Base-by-base conservation (phyloP, 2,113 vertebrate genomes). In the Sorex araneus region DNA sequence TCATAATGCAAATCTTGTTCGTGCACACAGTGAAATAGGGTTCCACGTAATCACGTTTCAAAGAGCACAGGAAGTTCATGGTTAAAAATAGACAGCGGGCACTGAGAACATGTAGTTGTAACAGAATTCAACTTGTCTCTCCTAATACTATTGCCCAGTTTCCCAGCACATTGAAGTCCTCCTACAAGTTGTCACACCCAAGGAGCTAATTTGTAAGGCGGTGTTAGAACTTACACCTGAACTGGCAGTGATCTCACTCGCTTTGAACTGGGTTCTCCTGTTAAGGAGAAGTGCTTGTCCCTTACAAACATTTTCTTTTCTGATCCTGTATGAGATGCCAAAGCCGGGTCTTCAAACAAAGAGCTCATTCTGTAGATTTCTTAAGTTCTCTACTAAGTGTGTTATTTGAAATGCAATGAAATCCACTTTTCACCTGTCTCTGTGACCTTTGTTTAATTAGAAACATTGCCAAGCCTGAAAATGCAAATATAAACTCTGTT, bases 171-270 rank as follows among this genome's bases (percentile, higher is more conserved):
- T 45, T 19, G 15, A 93, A 88, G 89, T 10, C 67, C 74, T 81
- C 70, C 78, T 89, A 47, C 75, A 89, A 19, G 75, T 91, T 70
- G 64, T 95, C 76, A 89, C 86, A 90, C 54, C 27, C 36, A 36
- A 60, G 47, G 5, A 82, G n/a, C 34, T 83, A 57, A 86, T 63
- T 32, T 45, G 0, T 11, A 1, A 23, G 36, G 34, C 36, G n/a
- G 69, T 66, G 69, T 89, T 47, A 92, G 15, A 92, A 94, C 76
- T 87, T 45, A 93, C 79, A 91, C 66, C 63, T 83, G 67, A 45
- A 70, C 82, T 50, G 50, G 27, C 10, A 1, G 64, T 66, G 57
- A 60, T 40, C 16, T 93, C 63, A 66, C 25, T 15, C 8, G 83
- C 13, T 69, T 84, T 91, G 66, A 4, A 67, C 34, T 45, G 30